phyloP scores from a whole-genome alignment of 1,140 invertebrate genomes.

The Papilio glaucus region DNA sequence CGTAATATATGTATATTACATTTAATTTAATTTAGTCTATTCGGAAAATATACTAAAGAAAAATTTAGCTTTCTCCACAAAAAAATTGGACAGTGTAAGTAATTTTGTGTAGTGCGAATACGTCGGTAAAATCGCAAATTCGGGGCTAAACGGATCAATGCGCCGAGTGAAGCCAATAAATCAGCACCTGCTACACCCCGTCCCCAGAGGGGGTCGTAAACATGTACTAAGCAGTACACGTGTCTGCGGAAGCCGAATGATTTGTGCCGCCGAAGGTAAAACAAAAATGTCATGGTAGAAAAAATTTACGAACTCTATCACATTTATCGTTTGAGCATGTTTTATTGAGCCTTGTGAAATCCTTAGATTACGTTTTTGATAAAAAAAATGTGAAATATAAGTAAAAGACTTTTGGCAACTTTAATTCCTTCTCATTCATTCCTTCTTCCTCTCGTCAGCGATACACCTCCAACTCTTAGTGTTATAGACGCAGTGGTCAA shows the following conservation, averaged over 20 bases:
- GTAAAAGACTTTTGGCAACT: no score
- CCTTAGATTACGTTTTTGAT: no score
- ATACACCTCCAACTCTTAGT: no score
- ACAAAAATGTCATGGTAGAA: not conserved
- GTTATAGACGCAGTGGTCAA: no score
- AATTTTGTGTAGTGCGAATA: not conserved
- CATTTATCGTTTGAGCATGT: no score
- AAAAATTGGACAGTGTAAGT: not conserved
- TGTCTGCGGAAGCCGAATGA: slow-evolving; percentile 10
- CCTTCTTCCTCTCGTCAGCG: no score
- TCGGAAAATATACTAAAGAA: not conserved
- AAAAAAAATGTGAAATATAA: no score
- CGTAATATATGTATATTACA: no score
- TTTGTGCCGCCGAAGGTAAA: not conserved
- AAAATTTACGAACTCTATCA: not conserved
- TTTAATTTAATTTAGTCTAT: no score
- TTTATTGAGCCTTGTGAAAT: no score
- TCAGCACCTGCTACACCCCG: slow-evolving; percentile 28
- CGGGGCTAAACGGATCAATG: slow-evolving; percentile 27
- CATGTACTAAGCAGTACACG: slow-evolving; percentile 32
- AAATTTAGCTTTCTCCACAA: not conserved
- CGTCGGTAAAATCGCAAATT: not conserved
- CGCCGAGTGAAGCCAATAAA: slow-evolving; percentile 4
- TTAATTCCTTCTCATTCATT: no score
- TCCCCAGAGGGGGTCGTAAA: slow-evolving; percentile 30